Evolutionary conservation across 2,797 vertebrate species (phyloP).

Genomic region (Helostoma temminkii): DNA sequence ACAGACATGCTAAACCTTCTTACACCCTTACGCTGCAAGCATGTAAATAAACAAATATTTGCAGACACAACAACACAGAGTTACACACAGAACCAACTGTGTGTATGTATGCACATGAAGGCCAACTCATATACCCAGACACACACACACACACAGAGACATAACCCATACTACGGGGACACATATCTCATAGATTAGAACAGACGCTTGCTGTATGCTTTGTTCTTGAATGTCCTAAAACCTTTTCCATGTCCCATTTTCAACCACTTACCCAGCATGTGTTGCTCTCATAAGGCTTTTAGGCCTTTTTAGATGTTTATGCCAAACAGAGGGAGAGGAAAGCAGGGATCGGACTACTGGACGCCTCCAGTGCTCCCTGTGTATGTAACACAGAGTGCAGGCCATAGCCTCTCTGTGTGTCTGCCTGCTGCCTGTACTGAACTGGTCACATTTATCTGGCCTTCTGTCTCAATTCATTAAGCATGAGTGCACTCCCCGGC

Average conservation of each 20-base stretch:
- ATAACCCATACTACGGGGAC: conserved; percentile 30
- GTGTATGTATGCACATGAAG: neutral
- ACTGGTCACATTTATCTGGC: conserved; percentile 72
- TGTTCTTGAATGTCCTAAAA: conserved; percentile 75
- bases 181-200: conserved; percentile 59
- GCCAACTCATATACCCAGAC: neutral
- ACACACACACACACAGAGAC: conserved; percentile 1
- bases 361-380: conserved; percentile 52
- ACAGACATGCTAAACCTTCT: neutral
- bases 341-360: conserved; percentile 51
- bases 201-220: conserved; percentile 55
- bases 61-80: neutral
- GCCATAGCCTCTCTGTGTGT: conserved; percentile 44
- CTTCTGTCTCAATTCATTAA: conserved; percentile 74
- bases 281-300: conserved; percentile 71
- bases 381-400: conserved; percentile 47
- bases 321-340: conserved; percentile 50
- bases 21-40: neutral
- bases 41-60: neutral
- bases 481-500: conserved; percentile 52
- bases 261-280: conserved; percentile 74
- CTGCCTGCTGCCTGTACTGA: conserved; percentile 60
- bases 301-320: conserved; percentile 72
- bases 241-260: conserved; percentile 75
- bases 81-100: neutral